Percentiles rank a stretch among this genome's conserved stretches.
These are phyloP conservation scores for Drosophila bocki DNA, from an alignment of 1,140 invertebrate species.

Conservation along the genomic window DNA sequence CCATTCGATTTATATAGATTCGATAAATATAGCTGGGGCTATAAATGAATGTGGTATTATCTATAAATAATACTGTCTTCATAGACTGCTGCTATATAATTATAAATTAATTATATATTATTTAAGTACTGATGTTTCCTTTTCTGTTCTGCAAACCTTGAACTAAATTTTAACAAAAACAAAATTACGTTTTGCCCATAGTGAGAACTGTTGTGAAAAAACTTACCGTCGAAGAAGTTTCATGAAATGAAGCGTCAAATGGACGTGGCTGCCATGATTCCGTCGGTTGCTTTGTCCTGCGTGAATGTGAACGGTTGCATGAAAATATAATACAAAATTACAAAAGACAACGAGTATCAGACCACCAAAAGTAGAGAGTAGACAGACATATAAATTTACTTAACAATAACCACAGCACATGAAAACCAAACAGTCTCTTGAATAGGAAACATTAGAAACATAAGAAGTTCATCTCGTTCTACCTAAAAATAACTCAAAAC, in stretches of 20 bases:
- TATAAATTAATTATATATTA: too few species aligned
- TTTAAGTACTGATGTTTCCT: background rate
- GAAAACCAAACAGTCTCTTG: too few species aligned
- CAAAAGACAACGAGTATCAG: background rate
- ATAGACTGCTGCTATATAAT: background rate
- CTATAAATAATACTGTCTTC: too few species aligned
- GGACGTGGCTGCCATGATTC: background rate
- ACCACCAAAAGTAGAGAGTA: background rate
- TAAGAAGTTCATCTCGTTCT: too few species aligned
- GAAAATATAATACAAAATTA: slow-evolving; percentile 10
- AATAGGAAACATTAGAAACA: too few species aligned
- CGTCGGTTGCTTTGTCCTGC: background rate
- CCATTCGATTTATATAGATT: too few species aligned
- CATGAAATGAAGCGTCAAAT: slow-evolving; percentile 2
- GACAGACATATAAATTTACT: background rate
- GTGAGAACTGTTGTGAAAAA: background rate
- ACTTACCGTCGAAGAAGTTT: background rate
- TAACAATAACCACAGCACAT: background rate
- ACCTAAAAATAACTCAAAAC: too few species aligned
- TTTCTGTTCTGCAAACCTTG: background rate
- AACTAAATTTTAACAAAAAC: background rate
- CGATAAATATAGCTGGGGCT: background rate
- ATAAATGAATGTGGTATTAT: background rate
- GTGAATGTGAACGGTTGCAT: background rate
- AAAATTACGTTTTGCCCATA: background rate